Conservation (phyloP, 2,113 vertebrate genomes). For the Chaetorhynchus papuensis region DNA sequence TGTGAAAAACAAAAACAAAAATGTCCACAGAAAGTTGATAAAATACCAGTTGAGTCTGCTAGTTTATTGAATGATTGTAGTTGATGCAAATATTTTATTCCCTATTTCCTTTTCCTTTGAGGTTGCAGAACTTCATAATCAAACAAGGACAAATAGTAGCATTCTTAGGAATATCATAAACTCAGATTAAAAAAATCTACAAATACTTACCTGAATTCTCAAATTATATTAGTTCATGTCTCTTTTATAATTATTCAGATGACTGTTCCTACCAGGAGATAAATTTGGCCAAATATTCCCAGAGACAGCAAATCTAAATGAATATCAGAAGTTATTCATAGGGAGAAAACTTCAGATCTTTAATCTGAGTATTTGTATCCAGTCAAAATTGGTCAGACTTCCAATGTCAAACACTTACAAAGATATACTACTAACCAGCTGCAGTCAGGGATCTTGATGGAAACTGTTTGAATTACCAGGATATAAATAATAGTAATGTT, state of each 20-base stretch:
- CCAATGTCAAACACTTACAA: background rate
- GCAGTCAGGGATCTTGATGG: background rate
- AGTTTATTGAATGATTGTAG: background rate
- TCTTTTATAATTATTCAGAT: background rate
- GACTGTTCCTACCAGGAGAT: background rate
- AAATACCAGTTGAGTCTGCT: background rate
- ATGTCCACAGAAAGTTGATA: background rate
- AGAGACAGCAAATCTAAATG: background rate
- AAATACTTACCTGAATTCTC: background rate
- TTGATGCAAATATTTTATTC: background rate
- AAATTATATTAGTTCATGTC: background rate
- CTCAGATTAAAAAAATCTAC: background rate
- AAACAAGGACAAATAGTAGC: background rate
- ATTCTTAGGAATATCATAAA: background rate
- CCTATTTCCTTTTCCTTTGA: background rate
- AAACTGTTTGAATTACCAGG: background rate
- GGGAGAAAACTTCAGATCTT: background rate
- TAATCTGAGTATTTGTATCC: background rate
- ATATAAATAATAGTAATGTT: background rate
- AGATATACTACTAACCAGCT: background rate
- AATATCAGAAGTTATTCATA: background rate
- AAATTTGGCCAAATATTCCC: background rate
- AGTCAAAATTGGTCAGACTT: constrained; percentile 41
- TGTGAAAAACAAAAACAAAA: background rate
- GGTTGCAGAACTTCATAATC: background rate